phyloP scores from a whole-genome alignment of 1,140 invertebrate species.

The Magallana ariakensis region DNA sequence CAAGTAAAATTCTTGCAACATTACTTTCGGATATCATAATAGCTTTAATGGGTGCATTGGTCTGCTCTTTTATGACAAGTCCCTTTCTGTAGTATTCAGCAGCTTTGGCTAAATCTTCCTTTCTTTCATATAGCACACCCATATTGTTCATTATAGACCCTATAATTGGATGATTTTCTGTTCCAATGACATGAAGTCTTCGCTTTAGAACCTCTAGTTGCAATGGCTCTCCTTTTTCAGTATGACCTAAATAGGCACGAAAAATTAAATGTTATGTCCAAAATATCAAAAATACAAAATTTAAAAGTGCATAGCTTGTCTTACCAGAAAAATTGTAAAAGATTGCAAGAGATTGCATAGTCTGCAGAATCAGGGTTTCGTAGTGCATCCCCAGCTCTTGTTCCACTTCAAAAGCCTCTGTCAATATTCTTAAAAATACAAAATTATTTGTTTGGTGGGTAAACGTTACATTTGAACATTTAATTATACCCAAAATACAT shows the following conservation, averaged over 20 bases:
- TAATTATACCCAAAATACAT: no score
- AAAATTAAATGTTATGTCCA: no score
- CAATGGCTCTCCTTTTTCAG: constrained; percentile 41
- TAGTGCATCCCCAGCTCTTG: background rate
- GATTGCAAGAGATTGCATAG: constrained; percentile 15
- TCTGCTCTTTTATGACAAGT: constrained; percentile 51
- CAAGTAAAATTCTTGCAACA: constrained; percentile 47
- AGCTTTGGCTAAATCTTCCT: constrained; percentile 44
- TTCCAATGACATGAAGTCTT: constrained; percentile 43
- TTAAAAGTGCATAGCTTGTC: no score
- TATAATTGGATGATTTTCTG: constrained; percentile 53
- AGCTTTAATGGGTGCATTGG: constrained; percentile 49
- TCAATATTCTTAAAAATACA: background rate
- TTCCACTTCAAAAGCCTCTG: constrained; percentile 3
- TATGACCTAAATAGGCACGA: constrained; percentile 19
- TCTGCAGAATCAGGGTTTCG: constrained; percentile 17
- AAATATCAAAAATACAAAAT: no score
- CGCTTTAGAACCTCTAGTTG: constrained; percentile 49
- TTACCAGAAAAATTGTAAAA: constrained; percentile 18
- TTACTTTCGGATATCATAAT: constrained; percentile 54
- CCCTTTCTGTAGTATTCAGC: constrained; percentile 46
- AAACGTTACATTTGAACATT: no score
- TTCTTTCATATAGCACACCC: constrained; percentile 49
- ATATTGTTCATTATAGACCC: constrained; percentile 56
- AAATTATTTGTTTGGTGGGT: no score